A percentile compares a stretch with the other conserved stretches of the same genome.
Conservation (phyloP, 2,888 invertebrate genomes). For the Bombyx huttoni region DNA sequence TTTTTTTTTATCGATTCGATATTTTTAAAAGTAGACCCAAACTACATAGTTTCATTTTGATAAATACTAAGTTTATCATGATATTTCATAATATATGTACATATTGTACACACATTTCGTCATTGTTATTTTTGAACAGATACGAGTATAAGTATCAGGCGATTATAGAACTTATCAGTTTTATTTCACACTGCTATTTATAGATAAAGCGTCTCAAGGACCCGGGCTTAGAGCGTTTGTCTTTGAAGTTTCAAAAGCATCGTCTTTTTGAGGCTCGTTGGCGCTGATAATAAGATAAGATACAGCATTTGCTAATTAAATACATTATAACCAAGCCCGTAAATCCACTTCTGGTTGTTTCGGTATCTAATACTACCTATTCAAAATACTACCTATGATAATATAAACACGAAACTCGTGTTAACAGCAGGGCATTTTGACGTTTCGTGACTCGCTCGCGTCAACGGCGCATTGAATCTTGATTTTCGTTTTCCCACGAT, state of each 20-base stretch:
- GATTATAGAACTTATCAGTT: not conserved
- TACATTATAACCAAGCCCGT: no score
- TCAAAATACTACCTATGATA: not conserved
- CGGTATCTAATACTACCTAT: no score
- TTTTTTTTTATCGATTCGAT: no score
- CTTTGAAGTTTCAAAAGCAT: not conserved
- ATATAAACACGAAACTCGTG: conserved; percentile 6
- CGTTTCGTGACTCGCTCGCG: conserved; percentile 45
- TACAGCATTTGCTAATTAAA: no score
- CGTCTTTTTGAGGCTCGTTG: not conserved
- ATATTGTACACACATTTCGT: not conserved
- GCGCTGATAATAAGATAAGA: no score
- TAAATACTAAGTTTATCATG: no score
- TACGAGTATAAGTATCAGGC: not conserved
- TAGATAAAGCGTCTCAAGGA: not conserved
- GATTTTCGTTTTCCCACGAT: conserved; percentile 29
- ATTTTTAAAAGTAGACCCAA: no score
- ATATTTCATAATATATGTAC: not conserved
- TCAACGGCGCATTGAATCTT: conserved; percentile 48
- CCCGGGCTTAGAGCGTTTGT: not conserved
- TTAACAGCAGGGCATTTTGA: conserved; percentile 21
- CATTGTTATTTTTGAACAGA: not conserved
- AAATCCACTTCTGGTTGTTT: no score
- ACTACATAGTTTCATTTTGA: no score
- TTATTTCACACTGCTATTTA: not conserved